phyloP scores from a whole-genome alignment of 2,888 invertebrate genomes.

The Drosophila melanosoma region DNA sequence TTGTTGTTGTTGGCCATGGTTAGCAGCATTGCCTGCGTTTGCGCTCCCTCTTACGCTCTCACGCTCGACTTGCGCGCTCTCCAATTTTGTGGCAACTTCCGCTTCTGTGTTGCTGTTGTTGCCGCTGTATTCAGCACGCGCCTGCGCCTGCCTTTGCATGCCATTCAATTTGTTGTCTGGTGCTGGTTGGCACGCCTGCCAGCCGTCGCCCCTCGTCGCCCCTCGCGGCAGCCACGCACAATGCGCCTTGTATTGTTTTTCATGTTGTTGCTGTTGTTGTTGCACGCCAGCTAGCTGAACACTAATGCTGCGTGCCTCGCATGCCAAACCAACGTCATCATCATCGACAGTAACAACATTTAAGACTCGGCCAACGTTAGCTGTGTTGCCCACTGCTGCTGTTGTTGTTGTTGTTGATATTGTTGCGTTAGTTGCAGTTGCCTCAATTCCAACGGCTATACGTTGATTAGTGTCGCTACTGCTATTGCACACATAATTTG shows the following conservation, averaged over 20 bases:
- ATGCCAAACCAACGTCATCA: constrained; percentile 56
- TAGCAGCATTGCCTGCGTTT: constrained; percentile 51
- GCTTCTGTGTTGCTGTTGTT: constrained; percentile 57
- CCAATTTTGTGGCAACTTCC: constrained; percentile 73
- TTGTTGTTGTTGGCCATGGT: constrained; percentile 55
- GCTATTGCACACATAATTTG: constrained; percentile 46
- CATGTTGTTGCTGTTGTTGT: not conserved
- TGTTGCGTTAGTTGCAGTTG: constrained; percentile 33
- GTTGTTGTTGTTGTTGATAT: constrained; percentile 9
- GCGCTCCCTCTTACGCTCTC: constrained; percentile 66
- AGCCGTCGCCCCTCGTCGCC: constrained; percentile 16
- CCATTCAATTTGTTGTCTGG: constrained; percentile 43
- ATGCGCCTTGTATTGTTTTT: constrained; percentile 59
- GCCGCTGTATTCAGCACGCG: constrained; percentile 76
- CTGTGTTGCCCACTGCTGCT: constrained; percentile 47
- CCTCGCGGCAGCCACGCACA: constrained; percentile 60
- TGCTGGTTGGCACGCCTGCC: constrained; percentile 62
- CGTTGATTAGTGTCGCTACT: constrained; percentile 20
- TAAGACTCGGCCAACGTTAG: constrained; percentile 48
- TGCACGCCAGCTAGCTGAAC: constrained; percentile 53
- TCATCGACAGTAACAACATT: constrained; percentile 22
- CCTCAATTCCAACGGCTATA: constrained; percentile 35
- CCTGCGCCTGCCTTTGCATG: constrained; percentile 67
- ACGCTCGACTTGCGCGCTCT: constrained; percentile 77
- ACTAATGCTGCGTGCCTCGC: constrained; percentile 68